A percentile compares a stretch with the other conserved stretches of the same genome.
phyloP scores from a whole-genome alignment of 2,888 invertebrate species.

The Rhagonycha fulva region DNA sequence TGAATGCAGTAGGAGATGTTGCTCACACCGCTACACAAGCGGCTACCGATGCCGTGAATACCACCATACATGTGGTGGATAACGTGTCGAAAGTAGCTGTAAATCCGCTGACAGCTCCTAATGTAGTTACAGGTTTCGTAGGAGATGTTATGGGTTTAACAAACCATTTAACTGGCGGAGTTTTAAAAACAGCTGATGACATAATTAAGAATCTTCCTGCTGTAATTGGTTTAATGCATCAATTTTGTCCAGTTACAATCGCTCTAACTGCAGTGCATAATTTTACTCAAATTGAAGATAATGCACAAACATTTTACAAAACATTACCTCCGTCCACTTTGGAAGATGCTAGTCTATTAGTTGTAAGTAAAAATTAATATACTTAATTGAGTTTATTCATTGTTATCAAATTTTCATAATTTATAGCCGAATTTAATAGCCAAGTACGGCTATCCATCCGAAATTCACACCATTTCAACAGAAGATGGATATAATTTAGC shows the following conservation, averaged over 20 bases:
- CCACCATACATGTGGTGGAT: too few relatives aligned
- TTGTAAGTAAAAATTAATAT: background rate
- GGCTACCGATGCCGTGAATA: too few relatives aligned
- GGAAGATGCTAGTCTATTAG: background rate
- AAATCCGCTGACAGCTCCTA: too few relatives aligned
- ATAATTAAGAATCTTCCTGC: background rate
- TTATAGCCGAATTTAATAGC: constrained; percentile 58
- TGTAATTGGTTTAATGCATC: background rate
- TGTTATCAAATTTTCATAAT: background rate
- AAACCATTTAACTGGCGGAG: background rate
- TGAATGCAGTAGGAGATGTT: too few relatives aligned
- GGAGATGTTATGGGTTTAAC: too few relatives aligned
- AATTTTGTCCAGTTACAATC: background rate
- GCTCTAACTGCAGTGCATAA: background rate
- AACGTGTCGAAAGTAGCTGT: too few relatives aligned
- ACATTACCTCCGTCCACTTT: background rate
- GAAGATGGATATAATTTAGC: constrained; percentile 83
- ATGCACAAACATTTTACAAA: background rate
- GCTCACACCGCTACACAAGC: too few relatives aligned
- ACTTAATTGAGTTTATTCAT: background rate
- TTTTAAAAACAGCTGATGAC: background rate
- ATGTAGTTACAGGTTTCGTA: too few relatives aligned
- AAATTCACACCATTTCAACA: constrained; percentile 73
- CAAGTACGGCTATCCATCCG: constrained; percentile 68
- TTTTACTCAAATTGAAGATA: background rate